Evolutionary conservation across 2,113 vertebrate genomes (phyloP).

Genomic region (Prionailurus bengalensis): DNA sequence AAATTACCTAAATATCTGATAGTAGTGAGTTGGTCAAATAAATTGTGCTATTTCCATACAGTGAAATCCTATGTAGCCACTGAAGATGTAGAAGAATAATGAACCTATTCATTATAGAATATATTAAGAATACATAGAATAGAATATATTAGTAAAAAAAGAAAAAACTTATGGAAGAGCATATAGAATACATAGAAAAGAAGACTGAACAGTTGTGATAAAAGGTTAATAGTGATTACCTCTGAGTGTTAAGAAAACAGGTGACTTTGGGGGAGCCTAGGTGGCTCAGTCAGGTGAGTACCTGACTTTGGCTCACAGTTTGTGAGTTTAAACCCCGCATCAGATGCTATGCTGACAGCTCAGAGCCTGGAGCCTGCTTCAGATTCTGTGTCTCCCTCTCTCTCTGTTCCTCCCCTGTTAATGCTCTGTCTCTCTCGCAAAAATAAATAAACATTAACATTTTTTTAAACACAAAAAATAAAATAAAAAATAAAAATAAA

Average conservation of each 20-base stretch:
- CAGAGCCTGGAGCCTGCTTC: too few relatives aligned
- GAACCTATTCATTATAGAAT: not conserved
- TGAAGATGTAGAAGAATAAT: not conserved
- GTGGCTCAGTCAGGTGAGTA: too few relatives aligned
- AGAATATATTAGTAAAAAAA: not conserved
- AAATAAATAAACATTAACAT: too few relatives aligned
- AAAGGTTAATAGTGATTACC: not conserved
- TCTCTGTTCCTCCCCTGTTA: too few relatives aligned
- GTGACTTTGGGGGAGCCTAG: not conserved
- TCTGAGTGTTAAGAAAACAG: not conserved
- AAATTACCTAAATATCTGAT: constrained; percentile 4
- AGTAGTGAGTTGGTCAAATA: not conserved
- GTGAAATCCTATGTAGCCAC: not conserved
- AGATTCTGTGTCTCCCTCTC: too few relatives aligned
- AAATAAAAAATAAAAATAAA: too few relatives aligned
- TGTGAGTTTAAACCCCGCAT: too few relatives aligned
- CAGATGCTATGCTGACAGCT: too few relatives aligned
- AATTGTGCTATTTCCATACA: not conserved
- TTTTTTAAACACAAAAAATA: too few relatives aligned
- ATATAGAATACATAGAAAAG: not conserved
- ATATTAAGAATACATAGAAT: not conserved
- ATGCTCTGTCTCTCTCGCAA: too few relatives aligned
- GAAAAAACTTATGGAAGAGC: not conserved
- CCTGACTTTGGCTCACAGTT: too few relatives aligned
- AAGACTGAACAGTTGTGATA: not conserved